phyloP scores from a whole-genome alignment of 2,888 invertebrate species.

The Mythimna albipuncta region DNA sequence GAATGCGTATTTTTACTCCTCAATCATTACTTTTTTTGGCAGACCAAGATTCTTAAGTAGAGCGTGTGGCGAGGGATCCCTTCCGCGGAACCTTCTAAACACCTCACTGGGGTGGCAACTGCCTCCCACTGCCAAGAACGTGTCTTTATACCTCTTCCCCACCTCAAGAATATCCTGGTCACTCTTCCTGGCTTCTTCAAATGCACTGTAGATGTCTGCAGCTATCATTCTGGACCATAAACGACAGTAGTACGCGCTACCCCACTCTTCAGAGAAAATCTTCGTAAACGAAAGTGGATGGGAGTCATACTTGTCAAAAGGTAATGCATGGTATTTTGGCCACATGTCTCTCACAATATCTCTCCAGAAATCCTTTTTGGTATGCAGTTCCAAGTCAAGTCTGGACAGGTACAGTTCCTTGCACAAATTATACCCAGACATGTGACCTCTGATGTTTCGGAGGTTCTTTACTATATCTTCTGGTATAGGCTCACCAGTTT shows the following conservation, averaged over 20 bases:
- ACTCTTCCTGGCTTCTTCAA: slow-evolving; percentile 92
- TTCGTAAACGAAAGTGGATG: slow-evolving; percentile 96
- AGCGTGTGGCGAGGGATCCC: slow-evolving; percentile 97
- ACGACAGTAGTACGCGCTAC: slow-evolving; percentile 96
- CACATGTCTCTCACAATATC: slow-evolving; percentile 94
- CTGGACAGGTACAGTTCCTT: slow-evolving; percentile 95
- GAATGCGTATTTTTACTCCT: slow-evolving; percentile 73
- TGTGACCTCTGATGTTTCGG: slow-evolving; percentile 92
- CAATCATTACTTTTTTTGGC: slow-evolving; percentile 77
- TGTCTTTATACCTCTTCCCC: slow-evolving; percentile 94
- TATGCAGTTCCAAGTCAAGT: slow-evolving; percentile 95
- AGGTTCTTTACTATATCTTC: slow-evolving; percentile 92
- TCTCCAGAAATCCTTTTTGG: slow-evolving; percentile 95
- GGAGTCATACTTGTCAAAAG: slow-evolving; percentile 94
- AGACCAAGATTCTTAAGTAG: slow-evolving; percentile 92
- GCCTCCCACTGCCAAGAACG: slow-evolving; percentile 96
- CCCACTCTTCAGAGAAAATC: slow-evolving; percentile 96
- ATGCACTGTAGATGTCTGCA: slow-evolving; percentile 97
- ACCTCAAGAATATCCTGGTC: slow-evolving; percentile 90
- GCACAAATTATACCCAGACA: slow-evolving; percentile 95
- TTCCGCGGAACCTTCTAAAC: slow-evolving; percentile 97
- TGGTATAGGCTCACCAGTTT: slow-evolving; percentile 93
- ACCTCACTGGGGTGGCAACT: slow-evolving; percentile 95
- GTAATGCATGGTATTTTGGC: slow-evolving; percentile 95
- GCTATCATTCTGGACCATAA: slow-evolving; percentile 97